Evolutionary conservation across 2,888 invertebrate genomes (phyloP).

Genomic region (Tipula unca): DNA sequence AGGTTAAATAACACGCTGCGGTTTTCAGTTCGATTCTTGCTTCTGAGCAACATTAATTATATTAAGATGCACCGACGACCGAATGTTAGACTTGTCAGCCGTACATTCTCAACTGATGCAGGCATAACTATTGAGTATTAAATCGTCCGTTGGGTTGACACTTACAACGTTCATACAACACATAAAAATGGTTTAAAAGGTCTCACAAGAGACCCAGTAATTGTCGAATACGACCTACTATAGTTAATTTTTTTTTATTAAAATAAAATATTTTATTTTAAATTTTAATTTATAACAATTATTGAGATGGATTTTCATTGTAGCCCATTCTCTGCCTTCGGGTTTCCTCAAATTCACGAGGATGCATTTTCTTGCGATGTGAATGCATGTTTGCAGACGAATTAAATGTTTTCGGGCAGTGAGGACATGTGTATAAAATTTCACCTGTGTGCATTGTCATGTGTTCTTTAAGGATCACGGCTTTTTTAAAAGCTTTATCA

Average conservation of each 20-base stretch:
- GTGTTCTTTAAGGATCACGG: constrained; percentile 33
- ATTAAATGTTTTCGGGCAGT: constrained; percentile 40
- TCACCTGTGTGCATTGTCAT: constrained; percentile 41
- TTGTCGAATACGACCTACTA: neutral
- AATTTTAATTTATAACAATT: neutral
- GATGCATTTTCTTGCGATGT: constrained; percentile 39
- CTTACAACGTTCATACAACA: neutral
- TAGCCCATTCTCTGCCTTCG: neutral
- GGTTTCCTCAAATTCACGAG: constrained; percentile 35
- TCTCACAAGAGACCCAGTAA: neutral
- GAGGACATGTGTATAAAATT: constrained; percentile 38
- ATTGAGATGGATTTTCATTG: neutral
- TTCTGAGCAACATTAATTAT: neutral
- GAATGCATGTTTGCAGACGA: constrained; percentile 41
- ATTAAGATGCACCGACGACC: neutral
- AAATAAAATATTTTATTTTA: neutral
- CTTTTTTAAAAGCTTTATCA: constrained; percentile 36
- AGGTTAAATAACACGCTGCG: neutral
- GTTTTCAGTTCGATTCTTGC: neutral
- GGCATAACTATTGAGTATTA: neutral
- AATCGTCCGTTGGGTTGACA: neutral
- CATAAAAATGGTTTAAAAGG: neutral
- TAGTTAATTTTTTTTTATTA: neutral
- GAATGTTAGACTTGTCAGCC: neutral
- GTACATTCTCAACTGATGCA: neutral